phyloP scores from a whole-genome alignment of 2,113 vertebrate species.

The Panthera uncia region DNA sequence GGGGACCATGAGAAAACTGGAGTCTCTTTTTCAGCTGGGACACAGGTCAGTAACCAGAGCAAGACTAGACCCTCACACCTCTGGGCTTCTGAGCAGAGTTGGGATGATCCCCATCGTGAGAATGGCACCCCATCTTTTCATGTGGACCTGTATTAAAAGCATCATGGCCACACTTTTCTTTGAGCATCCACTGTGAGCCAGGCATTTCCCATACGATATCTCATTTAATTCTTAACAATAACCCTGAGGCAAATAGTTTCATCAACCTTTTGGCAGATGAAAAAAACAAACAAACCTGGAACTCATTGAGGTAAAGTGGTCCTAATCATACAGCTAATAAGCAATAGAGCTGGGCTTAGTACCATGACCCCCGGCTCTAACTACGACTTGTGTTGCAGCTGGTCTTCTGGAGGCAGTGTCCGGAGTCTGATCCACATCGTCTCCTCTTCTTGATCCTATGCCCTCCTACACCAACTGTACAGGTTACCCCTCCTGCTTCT shows the following conservation, averaged over 20 bases:
- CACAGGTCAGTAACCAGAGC: neutral
- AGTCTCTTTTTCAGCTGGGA: neutral
- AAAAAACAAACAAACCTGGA: neutral
- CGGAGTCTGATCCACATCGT: neutral
- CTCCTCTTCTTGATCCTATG: neutral
- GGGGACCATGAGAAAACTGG: neutral
- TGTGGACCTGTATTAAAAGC: neutral
- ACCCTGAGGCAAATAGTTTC: neutral
- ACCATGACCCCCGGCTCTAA: fast-evolving
- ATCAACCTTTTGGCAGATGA: neutral
- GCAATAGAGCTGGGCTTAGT: neutral
- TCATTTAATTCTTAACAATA: neutral
- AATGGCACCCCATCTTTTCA: neutral
- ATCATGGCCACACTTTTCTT: too few relatives aligned
- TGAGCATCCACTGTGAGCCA: neutral
- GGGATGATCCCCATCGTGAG: neutral
- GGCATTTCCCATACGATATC: neutral
- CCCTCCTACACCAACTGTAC: neutral
- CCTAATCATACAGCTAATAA: neutral
- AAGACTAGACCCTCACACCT: neutral
- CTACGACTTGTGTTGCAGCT: fast-evolving
- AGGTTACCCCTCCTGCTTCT: neutral
- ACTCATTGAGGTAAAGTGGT: neutral
- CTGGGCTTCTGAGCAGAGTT: neutral
- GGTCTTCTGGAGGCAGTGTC: neutral